Evolutionary conservation across 2,113 vertebrate genomes (phyloP).

Genomic region (Nerophis ophidion): DNA sequence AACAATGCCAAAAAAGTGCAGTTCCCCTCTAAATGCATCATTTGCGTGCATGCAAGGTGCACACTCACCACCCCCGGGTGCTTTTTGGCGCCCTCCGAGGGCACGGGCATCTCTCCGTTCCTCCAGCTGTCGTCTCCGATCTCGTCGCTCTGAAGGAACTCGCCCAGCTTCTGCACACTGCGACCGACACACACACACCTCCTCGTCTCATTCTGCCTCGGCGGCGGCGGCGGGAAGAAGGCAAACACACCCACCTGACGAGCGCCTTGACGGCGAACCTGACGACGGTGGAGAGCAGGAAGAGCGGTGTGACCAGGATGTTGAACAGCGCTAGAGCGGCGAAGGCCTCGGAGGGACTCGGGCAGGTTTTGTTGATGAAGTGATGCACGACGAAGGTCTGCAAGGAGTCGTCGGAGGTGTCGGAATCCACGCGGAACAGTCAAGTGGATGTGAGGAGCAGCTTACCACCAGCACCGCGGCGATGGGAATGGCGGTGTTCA

Average conservation of each 20-base stretch:
- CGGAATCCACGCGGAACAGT: neutral
- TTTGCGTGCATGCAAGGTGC: too few species aligned
- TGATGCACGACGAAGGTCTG: conserved; percentile 87
- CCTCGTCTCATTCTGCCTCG: too few species aligned
- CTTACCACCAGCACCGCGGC: conserved; percentile 95
- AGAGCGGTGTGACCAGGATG: conserved; percentile 92
- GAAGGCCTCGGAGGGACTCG: conserved; percentile 83
- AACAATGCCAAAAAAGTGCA: too few species aligned
- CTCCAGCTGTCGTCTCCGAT: conserved; percentile 92
- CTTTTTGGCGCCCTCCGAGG: conserved; percentile 85
- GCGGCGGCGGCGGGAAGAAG: neutral
- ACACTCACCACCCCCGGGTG: conserved; percentile 79
- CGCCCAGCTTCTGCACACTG: conserved; percentile 93
- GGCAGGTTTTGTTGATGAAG: conserved; percentile 48
- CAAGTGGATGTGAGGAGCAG: too few species aligned
- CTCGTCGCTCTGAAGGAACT: conserved; percentile 95
- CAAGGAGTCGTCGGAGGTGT: neutral
- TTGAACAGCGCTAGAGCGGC: conserved; percentile 90
- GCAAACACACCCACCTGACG: conserved; percentile 75
- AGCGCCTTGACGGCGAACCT: conserved; percentile 94
- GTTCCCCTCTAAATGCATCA: too few species aligned
- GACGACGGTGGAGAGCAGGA: conserved; percentile 95
- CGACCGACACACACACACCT: conserved; percentile 12
- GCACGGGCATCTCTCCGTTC: conserved; percentile 75
- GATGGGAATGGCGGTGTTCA: conserved; percentile 96